Evolutionary conservation across 2,888 invertebrate species (phyloP).

Genomic region (Andrena hattorfiana): DNA sequence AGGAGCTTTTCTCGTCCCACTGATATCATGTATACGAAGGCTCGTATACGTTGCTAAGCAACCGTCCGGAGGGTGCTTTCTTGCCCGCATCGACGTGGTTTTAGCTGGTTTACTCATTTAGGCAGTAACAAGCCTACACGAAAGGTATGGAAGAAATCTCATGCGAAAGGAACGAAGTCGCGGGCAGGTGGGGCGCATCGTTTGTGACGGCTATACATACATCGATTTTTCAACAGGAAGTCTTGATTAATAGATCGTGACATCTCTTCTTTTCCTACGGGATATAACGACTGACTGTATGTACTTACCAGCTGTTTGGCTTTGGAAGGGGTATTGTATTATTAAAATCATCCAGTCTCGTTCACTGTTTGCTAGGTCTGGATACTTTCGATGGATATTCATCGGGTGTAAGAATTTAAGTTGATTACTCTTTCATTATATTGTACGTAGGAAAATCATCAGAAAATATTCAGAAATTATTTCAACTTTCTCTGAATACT

Average conservation of each 20-base stretch:
- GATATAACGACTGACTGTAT: not conserved
- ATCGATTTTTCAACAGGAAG: slow-evolving; percentile 8
- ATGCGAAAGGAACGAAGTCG: slow-evolving; percentile 23
- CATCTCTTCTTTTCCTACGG: not conserved
- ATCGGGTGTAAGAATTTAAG: not conserved
- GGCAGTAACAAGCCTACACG: slow-evolving; percentile 71
- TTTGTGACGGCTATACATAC: not conserved
- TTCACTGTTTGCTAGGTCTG: not conserved
- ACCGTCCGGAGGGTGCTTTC: slow-evolving; percentile 80
- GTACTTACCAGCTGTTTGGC: not conserved
- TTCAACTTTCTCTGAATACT: not conserved
- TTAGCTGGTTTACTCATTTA: slow-evolving; percentile 82
- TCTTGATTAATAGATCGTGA: not conserved
- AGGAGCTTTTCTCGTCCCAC: slow-evolving; percentile 81
- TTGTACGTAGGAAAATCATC: not conserved
- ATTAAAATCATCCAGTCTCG: not conserved
- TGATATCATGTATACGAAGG: slow-evolving; percentile 79
- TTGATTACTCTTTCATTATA: not conserved
- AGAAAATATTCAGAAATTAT: not conserved
- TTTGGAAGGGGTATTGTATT: not conserved
- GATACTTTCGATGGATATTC: not conserved
- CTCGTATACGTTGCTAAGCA: slow-evolving; percentile 82
- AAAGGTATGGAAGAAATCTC: slow-evolving; percentile 52
- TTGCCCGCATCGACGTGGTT: slow-evolving; percentile 79
- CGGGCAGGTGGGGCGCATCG: not conserved